A percentile compares a stretch with the other conserved stretches of the same genome.
These are phyloP conservation scores for Gallirallus australis DNA, from an alignment of 2,797 vertebrate genomes.

Conservation along the genomic window DNA sequence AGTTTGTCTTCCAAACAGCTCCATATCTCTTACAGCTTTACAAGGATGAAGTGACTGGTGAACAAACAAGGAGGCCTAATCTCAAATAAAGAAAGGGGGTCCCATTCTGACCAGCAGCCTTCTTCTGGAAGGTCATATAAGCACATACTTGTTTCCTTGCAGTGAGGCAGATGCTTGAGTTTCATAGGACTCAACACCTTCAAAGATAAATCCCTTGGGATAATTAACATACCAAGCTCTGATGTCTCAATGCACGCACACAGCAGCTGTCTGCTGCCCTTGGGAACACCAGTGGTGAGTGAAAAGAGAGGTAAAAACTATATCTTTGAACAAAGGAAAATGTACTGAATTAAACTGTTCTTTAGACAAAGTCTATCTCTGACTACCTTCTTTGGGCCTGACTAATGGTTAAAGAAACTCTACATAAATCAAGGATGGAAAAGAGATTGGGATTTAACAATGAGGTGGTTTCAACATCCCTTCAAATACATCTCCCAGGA, in stretches of 20 bases:
- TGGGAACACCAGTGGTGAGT: background rate
- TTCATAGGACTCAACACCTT: background rate
- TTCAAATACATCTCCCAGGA: background rate
- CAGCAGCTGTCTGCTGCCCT: background rate
- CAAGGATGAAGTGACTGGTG: conserved; percentile 64
- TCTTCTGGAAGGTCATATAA: conserved; percentile 40
- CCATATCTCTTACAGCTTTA: conserved; percentile 52
- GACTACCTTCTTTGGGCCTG: background rate
- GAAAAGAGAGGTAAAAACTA: background rate
- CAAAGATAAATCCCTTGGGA: background rate
- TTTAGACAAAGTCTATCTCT: background rate
- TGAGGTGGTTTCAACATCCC: background rate
- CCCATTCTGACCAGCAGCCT: background rate
- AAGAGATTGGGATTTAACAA: background rate
- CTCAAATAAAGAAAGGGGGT: conserved; percentile 5
- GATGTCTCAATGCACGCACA: background rate
- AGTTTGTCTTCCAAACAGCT: conserved; percentile 71
- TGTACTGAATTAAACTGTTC: background rate
- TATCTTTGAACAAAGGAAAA: background rate
- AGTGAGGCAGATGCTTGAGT: background rate
- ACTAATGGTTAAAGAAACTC: background rate
- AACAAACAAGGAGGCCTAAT: conserved; percentile 44
- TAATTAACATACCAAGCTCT: background rate
- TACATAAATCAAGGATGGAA: background rate
- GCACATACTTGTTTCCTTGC: background rate